Base-by-base conservation (phyloP, 2,888 invertebrate species). In the Stictocephala bisonia region DNA sequence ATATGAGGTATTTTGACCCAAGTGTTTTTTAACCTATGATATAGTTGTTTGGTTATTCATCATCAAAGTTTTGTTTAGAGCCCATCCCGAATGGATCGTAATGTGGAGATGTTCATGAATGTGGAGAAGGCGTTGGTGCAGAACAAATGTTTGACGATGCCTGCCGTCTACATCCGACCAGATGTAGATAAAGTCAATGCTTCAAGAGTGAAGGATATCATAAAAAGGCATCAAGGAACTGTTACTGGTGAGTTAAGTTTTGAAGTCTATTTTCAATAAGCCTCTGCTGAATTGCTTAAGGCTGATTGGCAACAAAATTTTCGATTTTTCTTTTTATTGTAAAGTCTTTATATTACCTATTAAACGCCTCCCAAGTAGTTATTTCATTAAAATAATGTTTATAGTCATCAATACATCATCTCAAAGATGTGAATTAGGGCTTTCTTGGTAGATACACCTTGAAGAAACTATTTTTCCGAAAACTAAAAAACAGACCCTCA, bases 41-140 rank as follows among this genome's bases (percentile, higher is more conserved):
- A n/a, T n/a, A 40, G n/a, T 40, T 40, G n/a, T 40, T 13, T 51
- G 53, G 22, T 22, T 22, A 20, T n/a, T n/a, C n/a, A n/a, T n/a
- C n/a, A n/a, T n/a, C n/a, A n/a, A n/a, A n/a, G n/a, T n/a, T n/a
- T 26, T 22, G 90, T 90, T 74, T 88, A 93, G 90, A 95, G 94
- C 80, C 94, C 96, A 1, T 93, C 94, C 1, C 90, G 95, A 35
- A 91, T 95, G 85, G 97, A 98, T 82, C 89, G 95, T 77, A 93
- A 96, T 81, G 91, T 96, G 74, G 97, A 97, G 83, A 93, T 99
- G 93, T 93, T 97, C 84, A 90, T 94, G 86, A 91, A 91, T 76
- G 93, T 95, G 72, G 95, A 96, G 82, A 93, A 95, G 77, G 89
- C 93, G 0, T 85, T 98, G 70, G 87, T 95, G 22, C 91, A 92